Percentiles rank a stretch among this genome's conserved stretches.
phyloP scores from a whole-genome alignment of 2,113 vertebrate genomes.

The Pterocles orientalis region DNA sequence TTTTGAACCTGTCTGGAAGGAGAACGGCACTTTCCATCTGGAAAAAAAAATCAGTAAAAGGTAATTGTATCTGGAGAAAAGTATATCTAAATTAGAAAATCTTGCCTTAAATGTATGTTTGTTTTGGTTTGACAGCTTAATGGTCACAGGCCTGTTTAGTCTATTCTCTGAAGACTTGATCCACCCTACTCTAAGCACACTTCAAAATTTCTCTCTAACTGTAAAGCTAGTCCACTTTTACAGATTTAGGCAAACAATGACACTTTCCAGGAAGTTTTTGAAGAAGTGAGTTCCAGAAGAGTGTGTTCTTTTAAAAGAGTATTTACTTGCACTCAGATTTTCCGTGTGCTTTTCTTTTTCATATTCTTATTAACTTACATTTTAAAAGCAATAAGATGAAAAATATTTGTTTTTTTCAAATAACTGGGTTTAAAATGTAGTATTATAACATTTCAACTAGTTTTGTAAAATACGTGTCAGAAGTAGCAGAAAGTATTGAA shows the following conservation, averaged over 20 bases:
- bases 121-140: not conserved
- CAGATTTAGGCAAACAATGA: not conserved
- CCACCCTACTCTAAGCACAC: not conserved
- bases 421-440: not conserved
- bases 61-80: not conserved
- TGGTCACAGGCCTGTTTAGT: not conserved
- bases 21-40: not conserved
- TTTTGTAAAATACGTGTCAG: not conserved
- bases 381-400: not conserved
- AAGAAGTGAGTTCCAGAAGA: not conserved
- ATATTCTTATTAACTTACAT: not conserved
- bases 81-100: not conserved
- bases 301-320: rapidly evolving
- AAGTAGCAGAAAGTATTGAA: not conserved
- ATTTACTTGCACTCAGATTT: not conserved
- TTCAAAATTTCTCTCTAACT: not conserved
- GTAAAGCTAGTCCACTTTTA: not conserved
- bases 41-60: not conserved
- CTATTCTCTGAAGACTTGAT: not conserved
- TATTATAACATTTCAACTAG: not conserved
- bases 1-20: not conserved
- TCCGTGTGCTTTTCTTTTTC: not conserved
- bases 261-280: not conserved
- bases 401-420: not conserved
- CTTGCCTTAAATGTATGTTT: not conserved